Evolutionary conservation across 2,113 vertebrate species (phyloP), one percentile per base, ranked within the genome.

Genomic region (Rhinichthys klamathensis): DNA sequence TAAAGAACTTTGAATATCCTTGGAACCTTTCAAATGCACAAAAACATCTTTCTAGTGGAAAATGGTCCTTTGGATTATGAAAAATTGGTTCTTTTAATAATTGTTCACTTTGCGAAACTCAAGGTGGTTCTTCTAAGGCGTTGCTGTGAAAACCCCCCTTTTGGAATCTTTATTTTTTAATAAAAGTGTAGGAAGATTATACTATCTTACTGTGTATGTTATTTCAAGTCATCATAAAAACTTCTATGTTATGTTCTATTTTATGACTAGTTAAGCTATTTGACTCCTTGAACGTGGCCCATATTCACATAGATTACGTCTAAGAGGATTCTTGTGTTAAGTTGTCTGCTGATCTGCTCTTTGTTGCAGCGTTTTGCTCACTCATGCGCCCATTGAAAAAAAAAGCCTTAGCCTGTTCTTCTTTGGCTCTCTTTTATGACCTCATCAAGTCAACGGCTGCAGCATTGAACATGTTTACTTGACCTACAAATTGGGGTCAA

Each of bases 401-500:
- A 73, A 86, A 67, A 70, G 86, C 82, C 49, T 82, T 61, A 84
- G 78, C 84, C 30, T n/a, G 73, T 87, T 80, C 32, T 82, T 81
- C 41, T 79, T 84, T 69, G 63, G n/a, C 84, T 87, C 87, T 80
- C 82, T 56, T 72, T 70, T 87, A 80, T 86, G 85, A 23, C 38
- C 88, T 90, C 89, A 44, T 35, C n/a, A 86, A 85, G 89, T 92
- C 92, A 93, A 92, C 91, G 89, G 89, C 87, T 70, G 25, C 60
- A 84, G 85, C 91, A 91, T 90, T 93, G 92, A 94, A 92, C 92
- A 92, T 81, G 89, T 90, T 92, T 93, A 91, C 85, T 92, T 85
- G 88, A 94, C 94, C 94, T 94, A 90, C 89, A 93, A 93, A 94
- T 92, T 93, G 93, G 92, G 94, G 93, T 95, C 94, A 94, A 92